Evolutionary conservation across 1,140 invertebrate species (phyloP), one percentile per base, ranked within the genome.

Genomic region (Sipha flava): DNA sequence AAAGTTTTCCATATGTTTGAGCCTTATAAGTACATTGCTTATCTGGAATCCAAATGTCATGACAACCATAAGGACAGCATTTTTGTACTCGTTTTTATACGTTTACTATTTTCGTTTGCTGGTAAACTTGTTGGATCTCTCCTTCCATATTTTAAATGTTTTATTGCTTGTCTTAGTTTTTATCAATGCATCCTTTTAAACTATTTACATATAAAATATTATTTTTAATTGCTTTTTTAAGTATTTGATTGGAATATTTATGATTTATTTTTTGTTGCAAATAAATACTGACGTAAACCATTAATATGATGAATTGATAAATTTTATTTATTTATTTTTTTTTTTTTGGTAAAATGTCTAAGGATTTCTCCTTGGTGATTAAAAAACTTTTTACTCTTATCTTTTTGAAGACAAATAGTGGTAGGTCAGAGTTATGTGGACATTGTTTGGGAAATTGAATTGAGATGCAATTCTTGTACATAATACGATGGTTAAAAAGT

Each of bases 1-100:
- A 57, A 77, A 59, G 49, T 77, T 77, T 77, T 54, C 73, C 73
- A 77, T 77, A 57, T 77, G 73, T 54, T 77, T 40, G 52, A 57
- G 29, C 70, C 31, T 23, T 10, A 37, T 16, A 26, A 77, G 34
- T 57, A 57, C 34, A 77, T 77, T 77, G 73, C 73, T 77, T 57
- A 57, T 77, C 49, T 77, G 73, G 52, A 59, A 40, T 26, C n/a
- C 73, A 57, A 77, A 77, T 21, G 34, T 40, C 29, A 57, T 40
- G 73, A 57, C 34, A 43, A 57, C 52, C 21, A 34, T 26, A 57
- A 54, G 70, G 70, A 52, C 29, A 75, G 49, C 54, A 75, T 75
- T 75, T 75, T 75, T 75, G 37, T 75, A 29, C 18, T 31, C 54
- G 54, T 75, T 75, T 75, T 75, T 75, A 54, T 75, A 29, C 18